Base-by-base conservation (phyloP, 2,888 invertebrate genomes). In the Gibbula magus region DNA sequence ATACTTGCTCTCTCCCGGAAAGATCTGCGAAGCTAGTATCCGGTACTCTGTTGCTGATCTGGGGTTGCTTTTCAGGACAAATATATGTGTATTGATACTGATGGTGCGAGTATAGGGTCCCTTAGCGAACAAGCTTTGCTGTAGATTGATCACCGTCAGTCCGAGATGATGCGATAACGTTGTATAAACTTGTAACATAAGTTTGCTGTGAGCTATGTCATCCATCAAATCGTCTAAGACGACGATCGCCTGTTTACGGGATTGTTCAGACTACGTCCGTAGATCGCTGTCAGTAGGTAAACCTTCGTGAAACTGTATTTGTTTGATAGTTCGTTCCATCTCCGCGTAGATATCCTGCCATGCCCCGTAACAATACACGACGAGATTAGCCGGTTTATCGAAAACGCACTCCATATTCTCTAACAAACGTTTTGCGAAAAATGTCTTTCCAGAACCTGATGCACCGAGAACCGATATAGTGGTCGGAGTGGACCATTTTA, bases 1-100 rank as follows among this genome's bases (percentile, higher is more conserved):
- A 10, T 70, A 70, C 20, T 35, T 70, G 70, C 32, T 32, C 18
- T 70, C 18, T 70, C 70, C 70, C 13, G 70, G 70, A 70, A 70
- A 70, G 18, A 70, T 3, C 20, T 70, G 70, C 2, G 35, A 39
- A 10, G 70, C 70, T n/a, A 35, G 2, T 8, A 70, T 70, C n/a
- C 35, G 16, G 39, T 70, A 35, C 32, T 70, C 35, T 4, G 7
- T 20, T 10, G 35, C 35, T 3, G 35, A 32, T n/a, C 70, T 18
- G 3, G 39, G 39, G 25, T 70, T 70, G n/a, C 35, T 35, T 35
- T 35, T 32, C 20, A 70, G 35, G 1, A 70, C 70, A 35, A 70
- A 39, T 20, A 25, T 25, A 56, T 56, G 56, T 25, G 22, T 25
- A 56, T 56, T 56, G 20, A 56, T 25, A 56, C 22, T 25, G 20